A percentile compares a stretch with the other conserved stretches of the same genome.
phyloP scores from a whole-genome alignment of 2,113 vertebrate genomes.

The Erinaceus europaeus region DNA sequence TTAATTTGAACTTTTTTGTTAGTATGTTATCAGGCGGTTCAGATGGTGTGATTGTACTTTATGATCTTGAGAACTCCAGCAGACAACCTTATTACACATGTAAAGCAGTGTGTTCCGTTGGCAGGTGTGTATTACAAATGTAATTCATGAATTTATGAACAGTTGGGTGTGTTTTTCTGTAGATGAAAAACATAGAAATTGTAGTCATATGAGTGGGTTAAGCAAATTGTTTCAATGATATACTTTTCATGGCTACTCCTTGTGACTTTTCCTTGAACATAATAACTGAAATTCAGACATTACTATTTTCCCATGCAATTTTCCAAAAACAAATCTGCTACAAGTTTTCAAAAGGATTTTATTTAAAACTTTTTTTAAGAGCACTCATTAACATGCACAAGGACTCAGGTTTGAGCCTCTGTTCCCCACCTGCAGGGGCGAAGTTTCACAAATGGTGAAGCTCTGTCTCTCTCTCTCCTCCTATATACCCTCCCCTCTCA shows the following conservation, averaged over 20 bases:
- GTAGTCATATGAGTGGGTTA: conserved; percentile 7
- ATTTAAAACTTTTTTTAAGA: neutral
- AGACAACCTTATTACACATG: conserved; percentile 91
- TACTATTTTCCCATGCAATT: neutral
- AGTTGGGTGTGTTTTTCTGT: conserved; percentile 34
- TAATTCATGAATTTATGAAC: conserved; percentile 37
- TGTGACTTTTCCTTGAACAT: conserved; percentile 2
- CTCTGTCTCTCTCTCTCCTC: no score
- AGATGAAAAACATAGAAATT: conserved; percentile 27
- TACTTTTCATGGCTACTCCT: conserved; percentile 16
- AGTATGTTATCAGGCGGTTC: conserved; percentile 97
- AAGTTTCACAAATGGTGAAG: no score
- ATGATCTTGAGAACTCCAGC: conserved; percentile 94
- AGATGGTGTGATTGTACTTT: conserved; percentile 94
- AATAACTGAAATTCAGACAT: conserved; percentile 6
- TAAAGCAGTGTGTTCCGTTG: conserved; percentile 92
- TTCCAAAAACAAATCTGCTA: neutral
- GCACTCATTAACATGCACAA: no score
- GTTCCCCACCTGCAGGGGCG: no score
- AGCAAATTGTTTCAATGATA: neutral
- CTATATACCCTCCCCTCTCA: no score
- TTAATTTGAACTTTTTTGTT: conserved; percentile 70
- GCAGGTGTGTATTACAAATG: conserved; percentile 84
- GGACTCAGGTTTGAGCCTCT: no score
- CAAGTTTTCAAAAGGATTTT: conserved; percentile 34